Base-by-base conservation (phyloP, 2,888 invertebrate genomes). In the Nomada ruficornis region DNA sequence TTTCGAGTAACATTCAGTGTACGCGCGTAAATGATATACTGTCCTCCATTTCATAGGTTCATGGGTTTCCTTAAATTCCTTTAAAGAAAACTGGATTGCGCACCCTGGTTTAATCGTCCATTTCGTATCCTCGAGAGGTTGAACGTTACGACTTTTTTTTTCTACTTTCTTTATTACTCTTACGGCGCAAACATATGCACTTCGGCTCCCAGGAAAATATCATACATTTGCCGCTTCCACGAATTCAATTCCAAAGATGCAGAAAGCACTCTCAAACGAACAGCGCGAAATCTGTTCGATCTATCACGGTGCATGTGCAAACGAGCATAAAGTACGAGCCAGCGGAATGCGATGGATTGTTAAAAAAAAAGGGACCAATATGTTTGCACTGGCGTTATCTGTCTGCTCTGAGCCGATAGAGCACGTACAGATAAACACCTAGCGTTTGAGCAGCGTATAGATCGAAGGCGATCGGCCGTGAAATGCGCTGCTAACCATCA, bases 341-440 rank as follows among this genome's bases (percentile, higher is more conserved):
- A 42, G 52, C 59, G 65, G 36, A 60, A 57, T n/a, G 62, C 44
- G 69, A 11, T 54, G n/a, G 42, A 26, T 15, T 71, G 47, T 11
- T n/a, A 7, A 50, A 42, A 70, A 47, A 62, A 74, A 15, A 23
- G 26, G 29, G 52, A n/a, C 74, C 54, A 36, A 52, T 62, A 60
- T 47, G 72, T 80, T 77, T 44, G 72, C 52, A n/a, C 42, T 59
- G 9, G 54, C 44, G 68, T 84, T 86, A 86, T 86, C 86, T 20
- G 52, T 9, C 62, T 63, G 70, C 67, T 11, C 47, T 52, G 65
- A 52, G 36, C 18, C 59, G 76, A 76, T 79, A 72, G 42, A 57
- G n/a, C 10, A 20, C 26, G 10, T 69, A 69, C 65, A 70, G 80
- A 85, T 84, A 83, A 87, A 71, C 68, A 55, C 20, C 68, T 75